phyloP scores from a whole-genome alignment of 1,140 invertebrate genomes.

The Aphis craccivora region DNA sequence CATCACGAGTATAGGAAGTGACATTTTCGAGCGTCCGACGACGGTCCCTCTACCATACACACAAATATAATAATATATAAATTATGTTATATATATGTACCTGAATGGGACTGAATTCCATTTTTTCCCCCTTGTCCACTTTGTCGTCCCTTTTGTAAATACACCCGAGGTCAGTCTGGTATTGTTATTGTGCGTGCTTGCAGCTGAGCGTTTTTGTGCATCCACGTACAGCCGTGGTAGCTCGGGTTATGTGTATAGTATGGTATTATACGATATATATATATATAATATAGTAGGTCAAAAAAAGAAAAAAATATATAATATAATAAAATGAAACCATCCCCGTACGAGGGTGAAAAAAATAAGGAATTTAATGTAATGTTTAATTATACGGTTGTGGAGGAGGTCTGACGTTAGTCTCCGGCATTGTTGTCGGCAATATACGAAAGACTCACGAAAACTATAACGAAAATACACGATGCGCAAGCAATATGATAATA shows the following conservation, averaged over 20 bases:
- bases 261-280: neutral
- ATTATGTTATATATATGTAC: neutral
- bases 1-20: neutral
- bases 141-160: slow-evolving; percentile 34
- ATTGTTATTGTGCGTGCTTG: slow-evolving; percentile 15
- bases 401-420: slow-evolving; percentile 3
- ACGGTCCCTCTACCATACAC: neutral
- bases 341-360: neutral
- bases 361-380: slow-evolving; percentile 41
- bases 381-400: slow-evolving; percentile 52
- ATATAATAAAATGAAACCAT: slow-evolving; percentile 37
- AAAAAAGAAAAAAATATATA: neutral
- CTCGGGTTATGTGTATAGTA: neutral
- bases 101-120: slow-evolving; percentile 23
- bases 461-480: neutral
- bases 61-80: neutral
- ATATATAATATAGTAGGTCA: neutral
- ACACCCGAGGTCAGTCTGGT: slow-evolving; percentile 25
- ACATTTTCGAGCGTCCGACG: slow-evolving; percentile 25
- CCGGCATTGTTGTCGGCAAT: neutral
- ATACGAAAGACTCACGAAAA: neutral
- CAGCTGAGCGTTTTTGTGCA: slow-evolving; percentile 43
- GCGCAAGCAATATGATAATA: slow-evolving; percentile 28
- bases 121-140: slow-evolving; percentile 42
- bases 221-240: neutral